Percentiles rank a stretch among this genome's conserved stretches.
These are phyloP conservation scores for Ailuropoda melanoleuca DNA, from an alignment of 2,113 vertebrate species.

Conservation along the genomic window DNA sequence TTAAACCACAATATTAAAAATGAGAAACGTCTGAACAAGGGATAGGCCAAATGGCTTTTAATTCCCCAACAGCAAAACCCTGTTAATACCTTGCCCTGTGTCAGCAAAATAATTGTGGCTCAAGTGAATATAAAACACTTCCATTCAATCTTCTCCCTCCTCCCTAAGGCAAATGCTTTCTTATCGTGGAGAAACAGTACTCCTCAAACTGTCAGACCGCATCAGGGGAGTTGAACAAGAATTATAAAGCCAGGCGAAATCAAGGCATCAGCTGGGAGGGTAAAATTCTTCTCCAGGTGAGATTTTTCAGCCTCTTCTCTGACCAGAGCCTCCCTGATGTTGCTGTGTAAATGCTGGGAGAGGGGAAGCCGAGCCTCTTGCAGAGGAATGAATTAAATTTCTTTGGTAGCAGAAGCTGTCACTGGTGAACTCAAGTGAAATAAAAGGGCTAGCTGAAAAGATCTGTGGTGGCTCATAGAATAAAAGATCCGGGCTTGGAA, in stretches of 20 bases:
- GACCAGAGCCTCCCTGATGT: background rate
- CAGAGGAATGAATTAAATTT: conserved; percentile 35
- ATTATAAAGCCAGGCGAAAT: conserved; percentile 72
- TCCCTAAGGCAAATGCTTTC: conserved; percentile 85
- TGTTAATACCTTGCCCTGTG: conserved; percentile 85
- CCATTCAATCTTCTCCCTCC: conserved; percentile 83
- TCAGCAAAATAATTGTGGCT: conserved; percentile 85
- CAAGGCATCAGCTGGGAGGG: conserved; percentile 70
- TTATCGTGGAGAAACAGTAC: conserved; percentile 86
- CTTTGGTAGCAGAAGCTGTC: background rate
- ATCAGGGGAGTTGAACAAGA: conserved; percentile 83
- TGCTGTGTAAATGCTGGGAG: background rate
- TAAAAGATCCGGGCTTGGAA: background rate
- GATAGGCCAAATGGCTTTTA: conserved; percentile 78
- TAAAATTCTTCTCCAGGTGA: conserved; percentile 58
- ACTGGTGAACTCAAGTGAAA: background rate
- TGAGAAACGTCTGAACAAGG: conserved; percentile 75
- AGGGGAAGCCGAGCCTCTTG: background rate
- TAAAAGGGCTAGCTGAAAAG: background rate
- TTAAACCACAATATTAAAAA: conserved; percentile 67
- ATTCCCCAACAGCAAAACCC: conserved; percentile 82
- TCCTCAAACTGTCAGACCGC: conserved; percentile 75
- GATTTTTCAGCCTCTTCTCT: background rate
- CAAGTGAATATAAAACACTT: conserved; percentile 86
- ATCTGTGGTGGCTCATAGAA: background rate